Conservation (phyloP, 1,140 invertebrate species). For the Helicoverpa armigera region DNA sequence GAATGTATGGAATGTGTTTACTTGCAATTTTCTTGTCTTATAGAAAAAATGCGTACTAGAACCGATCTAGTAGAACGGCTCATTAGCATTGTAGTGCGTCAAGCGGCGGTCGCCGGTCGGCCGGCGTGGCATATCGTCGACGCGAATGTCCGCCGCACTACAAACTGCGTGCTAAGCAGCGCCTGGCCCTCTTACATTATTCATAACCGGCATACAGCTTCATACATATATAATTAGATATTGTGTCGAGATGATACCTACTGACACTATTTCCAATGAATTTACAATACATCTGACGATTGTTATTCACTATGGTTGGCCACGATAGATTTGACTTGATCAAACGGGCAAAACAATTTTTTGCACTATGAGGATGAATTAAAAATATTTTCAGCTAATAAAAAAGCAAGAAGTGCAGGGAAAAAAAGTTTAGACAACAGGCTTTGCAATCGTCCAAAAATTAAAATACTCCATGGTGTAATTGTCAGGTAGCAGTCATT, state of each 20-base stretch:
- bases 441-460: not conserved
- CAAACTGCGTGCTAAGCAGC: constrained; percentile 8
- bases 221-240: constrained; percentile 32
- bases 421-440: not conserved
- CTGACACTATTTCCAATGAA: constrained; percentile 2
- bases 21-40: not conserved
- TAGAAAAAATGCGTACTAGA: not conserved
- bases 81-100: constrained; percentile 13
- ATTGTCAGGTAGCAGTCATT: not conserved
- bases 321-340: not conserved
- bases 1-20: no score
- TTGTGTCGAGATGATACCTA: constrained; percentile 3
- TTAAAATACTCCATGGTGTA: not conserved
- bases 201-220: constrained; percentile 29
- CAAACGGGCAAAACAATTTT: no score
- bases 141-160: constrained; percentile 6
- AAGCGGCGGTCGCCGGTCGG: not conserved
- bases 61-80: not conserved
- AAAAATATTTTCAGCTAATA: no score
- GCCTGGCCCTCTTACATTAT: constrained; percentile 18
- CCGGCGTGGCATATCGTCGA: not conserved
- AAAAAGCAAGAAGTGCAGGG: not conserved
- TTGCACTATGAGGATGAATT: no score
- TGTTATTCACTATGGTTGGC: not conserved
- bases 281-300: not conserved